phyloP scores from a whole-genome alignment of 2,797 vertebrate genomes.

The Prionace glauca region DNA sequence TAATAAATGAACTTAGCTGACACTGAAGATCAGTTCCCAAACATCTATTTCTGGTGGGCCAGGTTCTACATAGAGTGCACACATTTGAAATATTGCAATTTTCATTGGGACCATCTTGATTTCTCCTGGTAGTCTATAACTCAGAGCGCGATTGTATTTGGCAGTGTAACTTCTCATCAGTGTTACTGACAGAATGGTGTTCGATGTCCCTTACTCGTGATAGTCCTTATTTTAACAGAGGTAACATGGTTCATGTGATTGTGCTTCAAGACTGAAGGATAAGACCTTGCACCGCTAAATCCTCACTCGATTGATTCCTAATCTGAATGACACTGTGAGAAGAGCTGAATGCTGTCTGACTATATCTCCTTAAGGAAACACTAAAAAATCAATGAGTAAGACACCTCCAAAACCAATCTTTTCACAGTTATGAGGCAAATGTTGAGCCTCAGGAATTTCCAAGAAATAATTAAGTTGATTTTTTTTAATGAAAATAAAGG shows the following conservation, averaged over 20 bases:
- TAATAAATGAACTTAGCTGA: background rate
- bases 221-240: background rate
- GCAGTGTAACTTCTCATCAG: background rate
- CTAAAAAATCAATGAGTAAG: background rate
- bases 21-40: background rate
- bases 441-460: background rate
- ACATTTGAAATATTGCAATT: background rate
- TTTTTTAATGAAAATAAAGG: background rate
- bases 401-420: background rate
- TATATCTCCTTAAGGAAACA: background rate
- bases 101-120: background rate
- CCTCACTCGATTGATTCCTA: background rate
- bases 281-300: background rate
- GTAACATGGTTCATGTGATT: background rate
- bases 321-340: background rate
- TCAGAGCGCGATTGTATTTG: background rate
- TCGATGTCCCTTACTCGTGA: background rate
- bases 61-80: background rate
- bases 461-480: slow-evolving; percentile 1
- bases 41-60: background rate
- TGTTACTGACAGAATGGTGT: background rate
- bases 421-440: background rate
- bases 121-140: background rate
- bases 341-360: background rate
- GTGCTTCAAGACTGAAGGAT: background rate